Percentiles rank a stretch among this genome's conserved stretches.
These are phyloP conservation scores for Caenorhabditis remanei DNA, from an alignment of 1,140 invertebrate species.

Conservation along the genomic window DNA sequence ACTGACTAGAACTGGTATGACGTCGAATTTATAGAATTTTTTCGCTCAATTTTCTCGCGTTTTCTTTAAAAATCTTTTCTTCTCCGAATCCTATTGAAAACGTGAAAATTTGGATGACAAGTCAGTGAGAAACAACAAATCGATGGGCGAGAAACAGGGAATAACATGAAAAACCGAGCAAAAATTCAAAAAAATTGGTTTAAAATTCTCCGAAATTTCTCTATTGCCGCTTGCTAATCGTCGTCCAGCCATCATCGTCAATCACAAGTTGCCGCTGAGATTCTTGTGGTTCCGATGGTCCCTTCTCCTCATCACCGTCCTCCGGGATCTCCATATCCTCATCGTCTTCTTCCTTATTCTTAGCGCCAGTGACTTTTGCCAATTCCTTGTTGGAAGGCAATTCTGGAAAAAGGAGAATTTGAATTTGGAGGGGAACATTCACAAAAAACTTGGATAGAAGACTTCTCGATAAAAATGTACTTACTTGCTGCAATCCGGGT, in stretches of 20 bases:
- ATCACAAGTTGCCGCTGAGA: conserved; percentile 52
- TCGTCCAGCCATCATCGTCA: conserved; percentile 68
- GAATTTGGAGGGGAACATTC: too few relatives aligned
- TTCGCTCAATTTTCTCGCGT: too few relatives aligned
- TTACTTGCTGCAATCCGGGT: conserved; percentile 32
- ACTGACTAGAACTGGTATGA: too few relatives aligned
- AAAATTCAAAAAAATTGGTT: too few relatives aligned
- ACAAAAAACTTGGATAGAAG: background rate
- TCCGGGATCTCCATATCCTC: conserved; percentile 49
- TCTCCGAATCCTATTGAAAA: too few relatives aligned
- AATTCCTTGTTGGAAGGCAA: background rate
- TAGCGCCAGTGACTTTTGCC: conserved; percentile 2
- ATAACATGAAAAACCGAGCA: too few relatives aligned
- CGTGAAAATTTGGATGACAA: too few relatives aligned
- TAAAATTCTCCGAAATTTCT: background rate
- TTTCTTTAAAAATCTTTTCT: too few relatives aligned
- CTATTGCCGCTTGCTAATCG: conserved; percentile 47
- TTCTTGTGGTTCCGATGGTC: conserved; percentile 13
- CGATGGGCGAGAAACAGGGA: too few relatives aligned
- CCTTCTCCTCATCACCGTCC: conserved; percentile 53
- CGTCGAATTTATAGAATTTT: too few relatives aligned
- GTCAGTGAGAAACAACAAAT: too few relatives aligned
- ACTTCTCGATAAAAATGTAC: background rate
- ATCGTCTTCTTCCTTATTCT: conserved; percentile 53
- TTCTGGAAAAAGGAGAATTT: background rate